Evolutionary conservation across 2,888 invertebrate genomes (phyloP).

Genomic region (Cantharis flavilabris): DNA sequence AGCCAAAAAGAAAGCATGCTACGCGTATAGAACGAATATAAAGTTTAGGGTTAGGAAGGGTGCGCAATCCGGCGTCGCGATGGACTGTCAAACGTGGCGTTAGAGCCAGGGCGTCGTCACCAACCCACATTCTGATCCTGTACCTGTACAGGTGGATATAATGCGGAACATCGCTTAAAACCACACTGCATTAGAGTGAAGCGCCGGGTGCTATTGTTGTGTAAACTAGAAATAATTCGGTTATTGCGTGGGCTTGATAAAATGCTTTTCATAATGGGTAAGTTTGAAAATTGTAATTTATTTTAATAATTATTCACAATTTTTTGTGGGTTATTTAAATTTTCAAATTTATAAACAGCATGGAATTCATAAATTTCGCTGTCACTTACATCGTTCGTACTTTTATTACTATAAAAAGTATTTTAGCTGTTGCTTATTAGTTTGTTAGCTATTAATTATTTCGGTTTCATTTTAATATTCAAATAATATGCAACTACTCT

Average conservation of each 20-base stretch:
- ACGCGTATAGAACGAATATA: slow-evolving; percentile 26
- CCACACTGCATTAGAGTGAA: slow-evolving; percentile 14
- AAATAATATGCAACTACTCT: background rate
- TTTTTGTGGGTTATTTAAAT: background rate
- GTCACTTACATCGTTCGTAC: background rate
- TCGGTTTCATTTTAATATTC: background rate
- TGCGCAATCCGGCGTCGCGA: slow-evolving; percentile 46
- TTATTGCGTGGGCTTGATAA: slow-evolving; percentile 19
- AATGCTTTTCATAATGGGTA: slow-evolving; percentile 37
- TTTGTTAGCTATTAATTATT: background rate
- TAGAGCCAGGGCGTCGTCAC: slow-evolving; percentile 53
- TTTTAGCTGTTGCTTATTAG: background rate
- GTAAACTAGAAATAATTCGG: slow-evolving; percentile 17
- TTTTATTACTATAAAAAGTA: background rate
- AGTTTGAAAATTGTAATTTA: slow-evolving; percentile 30
- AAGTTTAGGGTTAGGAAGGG: slow-evolving; percentile 37
- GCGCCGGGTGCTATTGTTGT: slow-evolving; percentile 20
- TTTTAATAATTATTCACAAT: background rate
- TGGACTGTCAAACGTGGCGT: slow-evolving; percentile 53
- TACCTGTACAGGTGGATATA: slow-evolving; percentile 48
- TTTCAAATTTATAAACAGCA: background rate
- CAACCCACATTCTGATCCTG: slow-evolving; percentile 44
- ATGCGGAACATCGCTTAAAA: slow-evolving; percentile 29
- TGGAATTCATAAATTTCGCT: background rate
- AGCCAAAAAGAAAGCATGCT: slow-evolving; percentile 14